Percentiles rank a stretch among this genome's conserved stretches.
phyloP scores from a whole-genome alignment of 2,888 invertebrate species.

The Carcina quercana region DNA sequence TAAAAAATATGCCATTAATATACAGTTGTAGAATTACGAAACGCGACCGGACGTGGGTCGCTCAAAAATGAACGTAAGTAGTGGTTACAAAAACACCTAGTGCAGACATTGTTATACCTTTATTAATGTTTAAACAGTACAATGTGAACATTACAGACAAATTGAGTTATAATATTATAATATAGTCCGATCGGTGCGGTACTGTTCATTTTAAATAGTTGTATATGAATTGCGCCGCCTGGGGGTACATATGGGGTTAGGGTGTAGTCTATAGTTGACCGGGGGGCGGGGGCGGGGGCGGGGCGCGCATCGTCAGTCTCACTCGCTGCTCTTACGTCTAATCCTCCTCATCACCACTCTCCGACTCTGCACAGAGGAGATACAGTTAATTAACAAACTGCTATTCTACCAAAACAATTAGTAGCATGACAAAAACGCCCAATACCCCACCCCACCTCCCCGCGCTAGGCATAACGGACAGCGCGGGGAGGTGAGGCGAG shows the following conservation, averaged over 20 bases:
- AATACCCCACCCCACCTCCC: too few relatives aligned
- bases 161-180: conserved; percentile 1
- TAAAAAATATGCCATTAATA: conserved; percentile 73
- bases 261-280: conserved; percentile 11
- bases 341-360: conserved; percentile 70
- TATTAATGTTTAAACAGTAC: conserved; percentile 2
- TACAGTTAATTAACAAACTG: background rate
- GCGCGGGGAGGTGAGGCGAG: too few relatives aligned
- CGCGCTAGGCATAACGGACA: too few relatives aligned
- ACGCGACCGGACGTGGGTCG: conserved; percentile 7
- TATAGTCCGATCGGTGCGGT: too few relatives aligned
- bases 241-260: conserved; percentile 5
- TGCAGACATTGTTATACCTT: conserved; percentile 4
- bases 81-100: too few relatives aligned
- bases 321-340: conserved; percentile 69
- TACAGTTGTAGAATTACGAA: conserved; percentile 60
- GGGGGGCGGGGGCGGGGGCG: conserved; percentile 15
- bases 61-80: too few relatives aligned
- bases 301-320: conserved; percentile 56
- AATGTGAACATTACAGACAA: background rate
- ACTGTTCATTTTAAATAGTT: conserved; percentile 2
- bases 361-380: conserved; percentile 63
- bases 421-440: too few relatives aligned
- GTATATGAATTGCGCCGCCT: conserved; percentile 5
- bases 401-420: too few relatives aligned